Evolutionary conservation across 2,888 invertebrate genomes (phyloP).

Genomic region (Ecdyonurus torrentis): DNA sequence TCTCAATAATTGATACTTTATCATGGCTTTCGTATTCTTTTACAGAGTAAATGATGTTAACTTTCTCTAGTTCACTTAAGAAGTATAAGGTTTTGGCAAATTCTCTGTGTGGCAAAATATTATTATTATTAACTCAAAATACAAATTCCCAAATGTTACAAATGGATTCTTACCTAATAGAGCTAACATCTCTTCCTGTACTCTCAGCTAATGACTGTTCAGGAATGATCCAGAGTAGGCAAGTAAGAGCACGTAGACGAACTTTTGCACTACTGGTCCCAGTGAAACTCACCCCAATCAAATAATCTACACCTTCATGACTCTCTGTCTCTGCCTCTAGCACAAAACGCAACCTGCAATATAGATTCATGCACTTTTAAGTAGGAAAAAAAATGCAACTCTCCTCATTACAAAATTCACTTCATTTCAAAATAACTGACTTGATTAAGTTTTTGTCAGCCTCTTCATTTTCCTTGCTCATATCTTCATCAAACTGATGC

Average conservation of each 20-base stretch:
- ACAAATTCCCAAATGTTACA: too few species aligned
- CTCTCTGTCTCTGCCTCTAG: background rate
- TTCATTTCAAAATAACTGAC: background rate
- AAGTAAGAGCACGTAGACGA: background rate
- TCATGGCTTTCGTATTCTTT: background rate
- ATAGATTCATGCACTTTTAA: too few species aligned
- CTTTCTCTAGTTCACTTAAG: background rate
- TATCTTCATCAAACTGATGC: background rate
- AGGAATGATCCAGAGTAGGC: background rate
- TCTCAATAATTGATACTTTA: background rate
- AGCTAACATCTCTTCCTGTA: background rate
- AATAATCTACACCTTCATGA: background rate
- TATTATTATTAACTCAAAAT: too few species aligned
- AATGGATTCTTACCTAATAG: constrained; percentile 1
- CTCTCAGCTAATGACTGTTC: background rate
- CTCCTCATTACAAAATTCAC: background rate
- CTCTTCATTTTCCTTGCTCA: background rate
- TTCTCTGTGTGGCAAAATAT: too few species aligned
- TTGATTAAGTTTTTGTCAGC: background rate
- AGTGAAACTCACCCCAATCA: background rate
- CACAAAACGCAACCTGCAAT: background rate
- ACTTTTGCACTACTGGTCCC: background rate
- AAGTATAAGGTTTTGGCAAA: background rate
- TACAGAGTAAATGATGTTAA: background rate
- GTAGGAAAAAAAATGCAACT: background rate